phyloP scores from a whole-genome alignment of 1,140 invertebrate genomes.

The Neodiprion fabricii region DNA sequence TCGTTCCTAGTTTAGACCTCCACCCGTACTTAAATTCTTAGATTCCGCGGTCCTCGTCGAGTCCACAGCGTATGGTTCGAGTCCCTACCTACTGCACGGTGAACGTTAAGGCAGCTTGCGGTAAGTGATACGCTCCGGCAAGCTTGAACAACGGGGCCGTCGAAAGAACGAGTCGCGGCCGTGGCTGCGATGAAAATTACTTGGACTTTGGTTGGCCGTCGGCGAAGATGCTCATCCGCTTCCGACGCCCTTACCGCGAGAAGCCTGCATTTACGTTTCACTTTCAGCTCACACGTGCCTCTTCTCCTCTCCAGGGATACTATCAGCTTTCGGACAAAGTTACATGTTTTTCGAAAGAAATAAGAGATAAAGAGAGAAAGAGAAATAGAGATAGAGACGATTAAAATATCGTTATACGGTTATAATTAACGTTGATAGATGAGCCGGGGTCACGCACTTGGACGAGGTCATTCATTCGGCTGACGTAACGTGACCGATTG shows the following conservation, averaged over 20 bases:
- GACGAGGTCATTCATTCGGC: background rate
- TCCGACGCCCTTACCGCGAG: background rate
- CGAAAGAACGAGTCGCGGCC: background rate
- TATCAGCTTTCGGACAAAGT: too few species aligned
- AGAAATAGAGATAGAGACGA: constrained; percentile 13
- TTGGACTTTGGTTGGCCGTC: background rate
- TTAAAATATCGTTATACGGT: constrained; percentile 18
- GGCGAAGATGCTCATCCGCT: background rate
- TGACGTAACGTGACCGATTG: constrained; percentile 1
- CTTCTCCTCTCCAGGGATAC: background rate
- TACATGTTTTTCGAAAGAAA: constrained; percentile 4
- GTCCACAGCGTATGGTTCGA: too few species aligned
- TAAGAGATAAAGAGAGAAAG: constrained; percentile 5
- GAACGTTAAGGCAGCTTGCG: background rate
- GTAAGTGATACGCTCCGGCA: constrained; percentile 1
- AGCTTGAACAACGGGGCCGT: background rate
- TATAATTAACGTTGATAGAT: constrained; percentile 1
- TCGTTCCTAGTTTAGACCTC: too few species aligned
- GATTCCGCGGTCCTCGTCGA: too few species aligned
- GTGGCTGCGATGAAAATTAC: background rate
- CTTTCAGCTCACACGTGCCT: background rate
- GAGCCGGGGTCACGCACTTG: constrained; percentile 22
- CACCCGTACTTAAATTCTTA: too few species aligned
- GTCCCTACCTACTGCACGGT: too few species aligned
- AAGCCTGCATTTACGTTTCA: background rate